These are phyloP conservation scores for Oligia latruncula DNA, from an alignment of 2,888 invertebrate species.

Conservation along the genomic window DNA sequence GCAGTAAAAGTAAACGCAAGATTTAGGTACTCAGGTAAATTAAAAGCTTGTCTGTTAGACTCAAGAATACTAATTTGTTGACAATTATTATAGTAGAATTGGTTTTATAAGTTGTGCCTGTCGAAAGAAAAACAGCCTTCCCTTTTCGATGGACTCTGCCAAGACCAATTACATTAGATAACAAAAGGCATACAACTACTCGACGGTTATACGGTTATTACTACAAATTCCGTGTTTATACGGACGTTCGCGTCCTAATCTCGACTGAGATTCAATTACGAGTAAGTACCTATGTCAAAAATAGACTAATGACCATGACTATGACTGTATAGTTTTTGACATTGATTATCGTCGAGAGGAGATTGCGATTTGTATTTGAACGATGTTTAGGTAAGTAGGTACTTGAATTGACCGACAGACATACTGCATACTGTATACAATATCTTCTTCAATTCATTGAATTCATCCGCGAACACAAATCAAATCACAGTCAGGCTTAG, in stretches of 20 bases:
- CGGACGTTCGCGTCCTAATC: too few species aligned
- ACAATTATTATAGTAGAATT: neutral
- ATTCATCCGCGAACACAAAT: neutral
- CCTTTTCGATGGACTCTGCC: neutral
- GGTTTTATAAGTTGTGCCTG: neutral
- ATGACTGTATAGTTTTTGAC: too few species aligned
- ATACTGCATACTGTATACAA: neutral
- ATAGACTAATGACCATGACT: too few species aligned
- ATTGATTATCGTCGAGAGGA: too few species aligned
- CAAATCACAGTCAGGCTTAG: neutral
- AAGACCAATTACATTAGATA: neutral
- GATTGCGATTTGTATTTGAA: too few species aligned
- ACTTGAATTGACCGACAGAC: neutral
- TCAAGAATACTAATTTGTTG: neutral
- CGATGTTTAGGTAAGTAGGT: too few species aligned
- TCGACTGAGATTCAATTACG: too few species aligned
- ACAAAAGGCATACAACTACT: neutral
- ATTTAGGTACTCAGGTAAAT: neutral
- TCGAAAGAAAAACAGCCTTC: neutral
- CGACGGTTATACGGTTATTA: neutral
- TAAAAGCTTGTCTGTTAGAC: neutral
- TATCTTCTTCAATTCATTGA: neutral
- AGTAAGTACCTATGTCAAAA: too few species aligned
- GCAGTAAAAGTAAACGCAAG: neutral
- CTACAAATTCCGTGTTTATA: neutral